Evolutionary conservation across 30 jellyfish, hydroid and myxozoan species (phyloP).

Genomic region (Morbakka virulenta): DNA sequence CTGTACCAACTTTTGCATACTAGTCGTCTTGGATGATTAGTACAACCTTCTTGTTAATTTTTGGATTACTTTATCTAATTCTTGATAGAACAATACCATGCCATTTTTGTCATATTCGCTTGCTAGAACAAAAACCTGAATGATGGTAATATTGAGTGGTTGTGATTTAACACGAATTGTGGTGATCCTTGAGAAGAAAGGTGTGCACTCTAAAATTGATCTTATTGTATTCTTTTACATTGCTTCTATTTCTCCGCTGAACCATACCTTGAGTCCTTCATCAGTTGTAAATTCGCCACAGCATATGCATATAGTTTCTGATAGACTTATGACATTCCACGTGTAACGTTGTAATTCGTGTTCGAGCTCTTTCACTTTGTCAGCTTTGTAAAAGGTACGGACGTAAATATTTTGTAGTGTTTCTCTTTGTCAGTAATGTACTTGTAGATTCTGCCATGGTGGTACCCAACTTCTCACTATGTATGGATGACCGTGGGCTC

Average conservation of each 20-base stretch:
- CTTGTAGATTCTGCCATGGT: no score
- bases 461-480: no score
- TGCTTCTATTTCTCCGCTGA: background rate
- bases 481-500: no score
- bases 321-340: conserved; percentile 1
- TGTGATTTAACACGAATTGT: background rate
- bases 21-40: conserved; percentile 24
- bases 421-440: no score
- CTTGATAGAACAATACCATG: conserved; percentile 11
- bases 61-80: background rate
- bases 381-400: no score
- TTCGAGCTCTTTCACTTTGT: background rate
- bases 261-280: conserved; percentile 28
- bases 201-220: conserved; percentile 22
- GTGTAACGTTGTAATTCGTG: background rate
- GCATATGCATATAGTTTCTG: conserved; percentile 20
- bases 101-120: conserved; percentile 2
- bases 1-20: conserved; percentile 31
- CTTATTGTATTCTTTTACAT: background rate
- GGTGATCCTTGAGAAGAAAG: conserved; percentile 10
- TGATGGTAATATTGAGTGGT: conserved; percentile 13
- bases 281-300: conserved; percentile 22
- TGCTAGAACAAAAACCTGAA: conserved; percentile 34
- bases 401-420: no score
- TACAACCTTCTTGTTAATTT: conserved; percentile 14